Conservation (phyloP, 2,888 invertebrate genomes). For the Scaptomyza flava region DNA sequence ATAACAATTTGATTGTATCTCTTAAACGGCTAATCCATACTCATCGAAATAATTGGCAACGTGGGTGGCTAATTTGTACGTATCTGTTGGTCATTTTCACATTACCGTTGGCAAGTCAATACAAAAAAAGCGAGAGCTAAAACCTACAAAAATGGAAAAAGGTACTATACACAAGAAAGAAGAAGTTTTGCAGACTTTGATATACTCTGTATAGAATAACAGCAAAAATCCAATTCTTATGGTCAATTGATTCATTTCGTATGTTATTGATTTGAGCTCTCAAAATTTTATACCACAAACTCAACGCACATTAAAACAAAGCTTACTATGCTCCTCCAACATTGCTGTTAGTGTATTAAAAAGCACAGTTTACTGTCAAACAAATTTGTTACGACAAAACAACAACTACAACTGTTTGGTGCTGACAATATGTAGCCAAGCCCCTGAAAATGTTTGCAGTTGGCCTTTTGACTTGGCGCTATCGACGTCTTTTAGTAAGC, state of each 20-base stretch:
- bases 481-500: slow-evolving; percentile 56
- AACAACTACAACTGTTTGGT: slow-evolving; percentile 1
- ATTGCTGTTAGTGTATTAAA: slow-evolving; percentile 18
- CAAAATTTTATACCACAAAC: neutral
- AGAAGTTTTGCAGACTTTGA: neutral
- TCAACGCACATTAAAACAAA: neutral
- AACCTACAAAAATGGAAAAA: neutral
- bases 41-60: slow-evolving; percentile 55
- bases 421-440: slow-evolving; percentile 19
- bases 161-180: neutral
- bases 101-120: slow-evolving; percentile 6
- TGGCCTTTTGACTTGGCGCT: slow-evolving; percentile 59
- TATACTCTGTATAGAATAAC: neutral
- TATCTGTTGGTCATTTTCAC: slow-evolving; percentile 10
- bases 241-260: neutral
- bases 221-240: neutral
- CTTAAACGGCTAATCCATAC: slow-evolving; percentile 20
- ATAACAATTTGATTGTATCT: slow-evolving; percentile 7
- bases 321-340: neutral
- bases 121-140: neutral
- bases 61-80: slow-evolving; percentile 47
- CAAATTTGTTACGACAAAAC: slow-evolving; percentile 35
- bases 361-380: slow-evolving; percentile 50
- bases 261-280: neutral
- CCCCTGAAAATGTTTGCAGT: slow-evolving; percentile 14